Percentiles rank a stretch among this genome's conserved stretches.
phyloP scores from a whole-genome alignment of 2,113 vertebrate genomes.

The Typhlomys cinereus region DNA sequence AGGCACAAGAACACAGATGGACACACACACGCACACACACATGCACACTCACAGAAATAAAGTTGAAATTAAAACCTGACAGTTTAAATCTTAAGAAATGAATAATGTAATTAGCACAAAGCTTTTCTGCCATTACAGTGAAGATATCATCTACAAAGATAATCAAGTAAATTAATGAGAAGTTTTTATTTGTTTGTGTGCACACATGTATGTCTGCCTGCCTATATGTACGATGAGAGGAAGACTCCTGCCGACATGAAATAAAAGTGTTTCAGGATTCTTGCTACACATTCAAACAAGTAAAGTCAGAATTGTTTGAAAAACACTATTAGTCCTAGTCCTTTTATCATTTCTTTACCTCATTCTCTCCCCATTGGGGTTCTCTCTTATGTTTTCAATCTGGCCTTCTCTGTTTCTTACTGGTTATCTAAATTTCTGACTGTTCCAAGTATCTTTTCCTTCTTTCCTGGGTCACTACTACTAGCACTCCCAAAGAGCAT shows the following conservation, averaged over 20 bases:
- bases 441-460: neutral
- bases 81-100: neutral
- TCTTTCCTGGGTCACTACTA: neutral
- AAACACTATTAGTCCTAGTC: neutral
- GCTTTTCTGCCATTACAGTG: neutral
- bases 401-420: neutral
- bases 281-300: neutral
- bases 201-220: neutral
- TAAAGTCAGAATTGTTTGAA: constrained; percentile 6
- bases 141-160: neutral
- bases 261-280: neutral
- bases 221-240: too few species aligned
- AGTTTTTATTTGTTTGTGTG: neutral
- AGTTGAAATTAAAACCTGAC: too few species aligned
- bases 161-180: neutral
- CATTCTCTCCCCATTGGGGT: neutral
- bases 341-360: neutral
- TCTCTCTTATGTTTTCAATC: neutral
- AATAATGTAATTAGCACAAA: neutral
- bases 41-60: too few species aligned
- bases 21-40: too few species aligned
- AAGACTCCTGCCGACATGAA: neutral
- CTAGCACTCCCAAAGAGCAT: neutral
- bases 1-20: too few species aligned
- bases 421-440: neutral